Base-by-base conservation (phyloP, 2,797 vertebrate species). In the Cyprinodon diabolis region DNA sequence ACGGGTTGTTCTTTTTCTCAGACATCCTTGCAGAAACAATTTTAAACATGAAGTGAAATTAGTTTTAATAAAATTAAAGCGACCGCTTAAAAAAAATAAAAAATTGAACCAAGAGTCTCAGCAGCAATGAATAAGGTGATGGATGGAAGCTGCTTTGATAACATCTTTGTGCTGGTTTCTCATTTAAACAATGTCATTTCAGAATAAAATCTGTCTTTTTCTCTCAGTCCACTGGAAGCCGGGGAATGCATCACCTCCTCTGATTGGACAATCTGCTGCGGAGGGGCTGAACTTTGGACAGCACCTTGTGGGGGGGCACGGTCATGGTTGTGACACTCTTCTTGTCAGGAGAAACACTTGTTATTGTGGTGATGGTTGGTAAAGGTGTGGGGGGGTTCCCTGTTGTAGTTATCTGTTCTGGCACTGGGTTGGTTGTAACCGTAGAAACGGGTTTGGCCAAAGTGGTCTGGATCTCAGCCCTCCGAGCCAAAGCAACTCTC, bases 401-500 rank as follows among this genome's bases (percentile, higher is more conserved):
- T 62, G 63, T 51, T 1, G 19, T 17, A 12, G 60, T 23, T 0
- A 43, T 68, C 4, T 51, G 69, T 19, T 48, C 63, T 0, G 71
- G 0, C 15, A 12, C 11, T 0, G 1, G 85, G 47, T 84, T 83
- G 0, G 62, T 63, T 23, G 86, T 4, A 9, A 84, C 79, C 0
- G 73, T 69, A 25, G 25, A 37, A 0, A 0, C 71, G 15, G 69
- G 76, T 76, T 91, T 92, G 66, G 85, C 75, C 56, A 95, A 74
- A 19, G 82, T 89, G 15, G 93, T 93, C 87, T 95, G 95, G 69
- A 99, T 95, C 88, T 97, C 95, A 0, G 95, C 95, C 45, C 94
- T 95, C 80, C 95, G 91, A 63, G 91, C 78, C 83, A 98, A 87
- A 1, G 96, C 96, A 0, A 74, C 78, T 0, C 88, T 92, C 66